Evolutionary conservation across 2,113 vertebrate genomes (phyloP).

Genomic region (Daphoenositta chrysoptera): DNA sequence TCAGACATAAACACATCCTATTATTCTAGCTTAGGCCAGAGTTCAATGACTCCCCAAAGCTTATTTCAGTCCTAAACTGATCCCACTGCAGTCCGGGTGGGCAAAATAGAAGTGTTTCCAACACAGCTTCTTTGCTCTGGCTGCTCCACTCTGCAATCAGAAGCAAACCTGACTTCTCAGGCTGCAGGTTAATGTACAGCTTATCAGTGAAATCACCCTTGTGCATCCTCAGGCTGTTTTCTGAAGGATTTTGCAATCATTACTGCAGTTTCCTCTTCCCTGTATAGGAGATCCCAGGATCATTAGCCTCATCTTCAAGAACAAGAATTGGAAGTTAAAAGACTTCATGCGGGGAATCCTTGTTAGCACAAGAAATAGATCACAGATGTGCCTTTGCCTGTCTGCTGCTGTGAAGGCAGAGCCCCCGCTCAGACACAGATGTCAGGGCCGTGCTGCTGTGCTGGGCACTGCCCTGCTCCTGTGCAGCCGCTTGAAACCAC

Average conservation of each 20-base stretch:
- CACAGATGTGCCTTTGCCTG: slow-evolving; percentile 14
- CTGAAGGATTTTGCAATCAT: slow-evolving; percentile 1
- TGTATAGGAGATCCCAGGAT: not conserved
- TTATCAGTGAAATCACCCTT: not conserved
- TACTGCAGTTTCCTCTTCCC: not conserved
- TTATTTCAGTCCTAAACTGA: slow-evolving; percentile 28
- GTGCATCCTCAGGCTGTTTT: not conserved
- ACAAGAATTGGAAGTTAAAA: not conserved
- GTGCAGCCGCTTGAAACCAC: not conserved
- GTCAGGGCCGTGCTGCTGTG: not conserved
- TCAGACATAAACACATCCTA: slow-evolving; percentile 61
- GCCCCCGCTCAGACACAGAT: accelerated
- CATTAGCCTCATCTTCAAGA: not conserved
- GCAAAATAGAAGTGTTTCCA: not conserved
- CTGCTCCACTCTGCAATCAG: accelerated
- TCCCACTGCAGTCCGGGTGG: slow-evolving; percentile 33
- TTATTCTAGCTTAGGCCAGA: slow-evolving; percentile 53
- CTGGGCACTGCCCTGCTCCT: not conserved
- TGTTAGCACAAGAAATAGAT: slow-evolving; percentile 24
- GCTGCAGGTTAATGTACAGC: not conserved
- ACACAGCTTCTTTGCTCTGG: not conserved
- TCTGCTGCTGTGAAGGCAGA: not conserved
- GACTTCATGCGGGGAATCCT: not conserved
- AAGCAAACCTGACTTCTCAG: not conserved
- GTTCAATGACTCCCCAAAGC: slow-evolving; percentile 59